Base-by-base conservation (phyloP, 1,140 invertebrate genomes). In the Drosophila subobscura region DNA sequence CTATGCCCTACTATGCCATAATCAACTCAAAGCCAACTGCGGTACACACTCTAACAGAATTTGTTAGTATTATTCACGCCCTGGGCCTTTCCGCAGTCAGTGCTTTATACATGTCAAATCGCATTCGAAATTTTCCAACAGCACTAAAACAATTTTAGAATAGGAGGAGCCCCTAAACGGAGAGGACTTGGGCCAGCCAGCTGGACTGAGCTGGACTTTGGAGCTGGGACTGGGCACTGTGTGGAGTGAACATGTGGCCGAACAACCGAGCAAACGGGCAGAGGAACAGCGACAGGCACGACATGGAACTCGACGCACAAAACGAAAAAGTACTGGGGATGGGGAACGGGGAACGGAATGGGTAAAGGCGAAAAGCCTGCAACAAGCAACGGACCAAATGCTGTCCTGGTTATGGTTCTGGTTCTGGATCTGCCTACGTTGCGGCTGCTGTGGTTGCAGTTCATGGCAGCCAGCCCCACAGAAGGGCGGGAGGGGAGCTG, bases 391-490 rank as follows among this genome's bases (percentile, higher is more conserved):
- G 73, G 46, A 81, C 56, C 79, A 83, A 77, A 77, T 83, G 78
- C 73, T 77, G 73, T 40, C 73, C 67, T 25, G 52, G 23, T 33
- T 70, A 40, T 70, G 45, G 45, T 56, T 55, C 45, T 55, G 51
- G 50, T 72, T 72, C 29, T 33, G 53, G 37, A 50, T 66, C 79
- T 74, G 64, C 50, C 68, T 51, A 65, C 56, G 70, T 72, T 57
- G 68, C 72, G 71, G 54, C 63, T 66, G 73, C 77, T 85, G 81
- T 86, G 81, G 81, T 85, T 85, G 81, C 81, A 85, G 53, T 86
- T 80, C 64, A 83, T 83, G 79, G 60, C 59, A 46, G 54, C 51
- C 16, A 42, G 20, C 47, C 16, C 44, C 57, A 47, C 27, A 22
- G 8, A 46, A 46, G 40, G 52, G 14, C 44, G 53, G 53, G 59